Base-by-base conservation (phyloP, 2,888 invertebrate species). In the Formica aserva region DNA sequence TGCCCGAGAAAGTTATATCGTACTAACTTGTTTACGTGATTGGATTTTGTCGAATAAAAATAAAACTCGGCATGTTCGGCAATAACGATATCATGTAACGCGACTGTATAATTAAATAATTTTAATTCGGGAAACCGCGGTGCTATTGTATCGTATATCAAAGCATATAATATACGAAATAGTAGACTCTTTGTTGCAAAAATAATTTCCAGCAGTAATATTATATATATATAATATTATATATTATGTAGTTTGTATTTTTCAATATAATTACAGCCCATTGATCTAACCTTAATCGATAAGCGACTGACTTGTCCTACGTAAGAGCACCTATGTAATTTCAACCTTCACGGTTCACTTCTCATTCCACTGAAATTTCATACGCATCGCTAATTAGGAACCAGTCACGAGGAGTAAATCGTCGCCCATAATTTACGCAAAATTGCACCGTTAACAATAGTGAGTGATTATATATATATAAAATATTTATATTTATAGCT, bases 301-400 rank as follows among this genome's bases (percentile, higher is more conserved):
- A 86, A 91, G 80, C 82, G 82, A 38, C 62, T 55, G 69, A 82
- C 83, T 80, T 84, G 75, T 84, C 67, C 65, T 80, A 82, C 80
- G 69, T 84, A 87, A 87, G 86, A 87, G 85, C 80, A 65, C 87
- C 91, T 92, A 91, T 92, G 92, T 89, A 92, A 92, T 91, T 91
- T 90, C 92, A 92, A 74, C 86, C 87, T 38, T 63, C 71, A 83
- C 71, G 87, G 83, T 83, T 87, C 75, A 83, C 89, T 76, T 77
- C 80, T 76, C 69, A 55, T 87, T 78, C 78, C 81, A 83, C 90
- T 91, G 91, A 91, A 92, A 92, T 91, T 90, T 87, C 89, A 91
- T 88, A 88, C 90, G 85, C 67, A 71, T 75, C 72, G 85, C 86
- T 90, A 91, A 90, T 90, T 90, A 90, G 72, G 76, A 87, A 85